A percentile compares a stretch with the other conserved stretches of the same genome.
Evolutionary conservation across 2,113 vertebrate genomes (phyloP).

Genomic region (Microcebus griseorufus): DNA sequence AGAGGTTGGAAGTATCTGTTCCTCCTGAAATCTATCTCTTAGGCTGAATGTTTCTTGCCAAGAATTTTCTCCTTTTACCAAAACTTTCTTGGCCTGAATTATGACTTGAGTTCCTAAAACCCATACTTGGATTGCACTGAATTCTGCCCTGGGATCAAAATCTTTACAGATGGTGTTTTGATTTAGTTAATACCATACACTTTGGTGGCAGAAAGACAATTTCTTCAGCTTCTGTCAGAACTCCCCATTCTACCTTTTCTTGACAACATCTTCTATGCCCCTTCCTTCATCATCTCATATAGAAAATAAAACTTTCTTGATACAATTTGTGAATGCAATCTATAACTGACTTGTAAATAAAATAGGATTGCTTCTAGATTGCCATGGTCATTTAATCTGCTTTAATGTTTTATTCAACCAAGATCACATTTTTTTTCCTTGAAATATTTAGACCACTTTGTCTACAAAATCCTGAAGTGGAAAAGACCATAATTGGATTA

Average conservation of each 20-base stretch:
- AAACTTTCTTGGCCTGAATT: neutral
- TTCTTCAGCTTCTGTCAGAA: neutral
- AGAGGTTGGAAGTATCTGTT: neutral
- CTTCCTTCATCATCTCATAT: neutral
- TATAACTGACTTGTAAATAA: conserved; percentile 13
- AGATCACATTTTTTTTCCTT: neutral
- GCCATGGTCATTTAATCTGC: neutral
- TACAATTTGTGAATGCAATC: neutral
- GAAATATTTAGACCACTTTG: neutral
- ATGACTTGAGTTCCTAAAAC: neutral
- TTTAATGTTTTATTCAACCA: conserved; percentile 10
- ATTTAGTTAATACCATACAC: neutral
- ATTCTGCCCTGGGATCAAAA: neutral
- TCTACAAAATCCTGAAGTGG: neutral
- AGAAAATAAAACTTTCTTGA: neutral
- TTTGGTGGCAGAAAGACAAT: neutral
- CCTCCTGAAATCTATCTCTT: neutral
- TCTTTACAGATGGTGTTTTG: neutral
- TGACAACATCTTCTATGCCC: neutral
- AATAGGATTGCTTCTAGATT: neutral
- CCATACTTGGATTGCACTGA: neutral
- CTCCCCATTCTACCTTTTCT: neutral
- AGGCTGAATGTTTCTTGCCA: neutral
- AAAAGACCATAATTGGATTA: neutral
- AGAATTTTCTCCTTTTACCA: neutral